Conservation (phyloP, 2,888 invertebrate genomes). For the Melanchra persicariae region DNA sequence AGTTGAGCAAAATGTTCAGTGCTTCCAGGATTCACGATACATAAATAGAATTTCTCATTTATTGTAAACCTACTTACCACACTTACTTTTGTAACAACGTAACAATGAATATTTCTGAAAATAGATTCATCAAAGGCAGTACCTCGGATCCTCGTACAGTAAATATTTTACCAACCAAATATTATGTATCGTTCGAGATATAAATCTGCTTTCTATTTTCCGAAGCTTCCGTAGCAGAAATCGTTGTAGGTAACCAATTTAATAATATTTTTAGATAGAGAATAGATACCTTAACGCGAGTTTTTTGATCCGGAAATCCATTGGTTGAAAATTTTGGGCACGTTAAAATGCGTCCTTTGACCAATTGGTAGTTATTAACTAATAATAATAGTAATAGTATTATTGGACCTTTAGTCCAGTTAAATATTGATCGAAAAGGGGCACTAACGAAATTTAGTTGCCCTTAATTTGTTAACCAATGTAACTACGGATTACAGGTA, state of each 20-base stretch:
- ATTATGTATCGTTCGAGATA: background rate
- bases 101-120: slow-evolving; percentile 28
- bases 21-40: background rate
- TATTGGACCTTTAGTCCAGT: too few species aligned
- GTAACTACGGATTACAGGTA: too few species aligned
- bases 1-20: slow-evolving; percentile 10
- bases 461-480: too few species aligned
- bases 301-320: too few species aligned
- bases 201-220: background rate
- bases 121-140: slow-evolving; percentile 1
- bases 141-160: background rate
- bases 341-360: too few species aligned
- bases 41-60: slow-evolving; percentile 22
- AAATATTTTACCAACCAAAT: slow-evolving; percentile 19
- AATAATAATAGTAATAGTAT: too few species aligned
- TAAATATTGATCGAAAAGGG: too few species aligned
- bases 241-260: too few species aligned
- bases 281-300: too few species aligned
- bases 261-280: background rate
- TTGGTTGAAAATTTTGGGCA: too few species aligned
- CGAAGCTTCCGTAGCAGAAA: background rate
- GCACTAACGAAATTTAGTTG: too few species aligned
- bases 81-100: slow-evolving; percentile 3
- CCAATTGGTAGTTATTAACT: too few species aligned
- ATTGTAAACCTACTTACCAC: slow-evolving; percentile 5